Evolutionary conservation across 1,140 invertebrate genomes (phyloP).

Genomic region (Drosophila suzukii): DNA sequence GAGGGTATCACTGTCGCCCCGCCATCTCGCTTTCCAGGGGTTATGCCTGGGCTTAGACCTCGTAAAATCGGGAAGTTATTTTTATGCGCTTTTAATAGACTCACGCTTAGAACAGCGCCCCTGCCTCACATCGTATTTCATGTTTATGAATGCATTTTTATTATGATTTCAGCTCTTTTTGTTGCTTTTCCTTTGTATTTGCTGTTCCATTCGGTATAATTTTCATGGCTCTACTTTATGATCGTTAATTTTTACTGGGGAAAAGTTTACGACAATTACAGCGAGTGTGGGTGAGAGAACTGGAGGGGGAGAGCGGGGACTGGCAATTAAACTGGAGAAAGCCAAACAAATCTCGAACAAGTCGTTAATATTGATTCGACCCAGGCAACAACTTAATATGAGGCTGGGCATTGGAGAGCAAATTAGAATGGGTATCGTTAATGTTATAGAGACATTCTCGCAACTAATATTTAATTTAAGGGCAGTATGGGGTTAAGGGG

Average conservation of each 20-base stretch:
- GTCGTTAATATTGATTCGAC: constrained; percentile 71
- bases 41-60: constrained; percentile 45
- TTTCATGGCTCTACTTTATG: constrained; percentile 69
- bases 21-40: constrained; percentile 14
- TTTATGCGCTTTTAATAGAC: constrained; percentile 83
- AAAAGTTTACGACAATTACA: constrained; percentile 61
- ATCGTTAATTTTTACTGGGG: constrained; percentile 53
- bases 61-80: constrained; percentile 77
- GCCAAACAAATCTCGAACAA: constrained; percentile 48
- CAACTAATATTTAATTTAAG: constrained; percentile 56
- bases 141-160: constrained; percentile 82
- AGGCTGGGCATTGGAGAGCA: constrained; percentile 7
- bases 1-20: constrained; percentile 40
- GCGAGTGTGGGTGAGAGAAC: constrained; percentile 11
- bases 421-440: constrained; percentile 32
- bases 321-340: constrained; percentile 28
- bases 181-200: constrained; percentile 32
- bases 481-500: constrained; percentile 63
- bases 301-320: not conserved
- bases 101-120: constrained; percentile 60
- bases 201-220: constrained; percentile 54
- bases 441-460: constrained; percentile 62
- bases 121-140: constrained; percentile 65
- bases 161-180: constrained; percentile 64
- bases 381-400: constrained; percentile 32